phyloP scores from a whole-genome alignment of 2,888 invertebrate species.

The Embidobia sp. region DNA sequence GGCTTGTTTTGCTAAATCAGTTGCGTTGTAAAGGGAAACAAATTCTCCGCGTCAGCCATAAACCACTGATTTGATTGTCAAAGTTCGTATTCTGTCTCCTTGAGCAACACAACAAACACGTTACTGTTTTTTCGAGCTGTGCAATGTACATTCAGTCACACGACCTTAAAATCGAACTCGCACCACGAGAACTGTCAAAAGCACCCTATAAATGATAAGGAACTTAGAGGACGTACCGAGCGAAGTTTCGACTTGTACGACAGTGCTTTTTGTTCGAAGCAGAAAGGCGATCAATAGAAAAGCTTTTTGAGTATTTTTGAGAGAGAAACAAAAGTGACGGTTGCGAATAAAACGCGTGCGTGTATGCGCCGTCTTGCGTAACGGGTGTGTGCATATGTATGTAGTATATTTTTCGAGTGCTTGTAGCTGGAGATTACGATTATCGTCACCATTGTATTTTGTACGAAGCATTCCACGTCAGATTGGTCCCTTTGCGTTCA shows the following conservation, averaged over 20 bases:
- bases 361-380: conserved; percentile 46
- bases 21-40: too few relatives aligned
- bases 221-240: conserved; percentile 47
- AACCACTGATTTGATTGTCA: too few relatives aligned
- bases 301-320: conserved; percentile 48
- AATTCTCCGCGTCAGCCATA: too few relatives aligned
- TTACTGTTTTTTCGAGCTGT: too few relatives aligned
- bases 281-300: conserved; percentile 21
- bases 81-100: too few relatives aligned
- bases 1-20: too few relatives aligned
- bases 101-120: too few relatives aligned
- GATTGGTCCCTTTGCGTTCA: conserved; percentile 25
- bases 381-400: conserved; percentile 58
- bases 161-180: not conserved
- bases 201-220: conserved; percentile 43
- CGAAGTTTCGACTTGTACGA: conserved; percentile 40
- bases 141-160: not conserved
- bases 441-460: conserved; percentile 33
- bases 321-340: conserved; percentile 27
- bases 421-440: conserved; percentile 40
- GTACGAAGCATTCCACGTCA: conserved; percentile 44
- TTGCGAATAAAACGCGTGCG: conserved; percentile 39
- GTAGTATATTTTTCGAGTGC: conserved; percentile 60
- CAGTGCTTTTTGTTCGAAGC: conserved; percentile 29
- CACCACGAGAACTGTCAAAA: not conserved